Percentiles rank a stretch among this genome's conserved stretches.
These are phyloP conservation scores for Tachysurus fulvidraco DNA, from an alignment of 2,113 vertebrate genomes.

Conservation along the genomic window DNA sequence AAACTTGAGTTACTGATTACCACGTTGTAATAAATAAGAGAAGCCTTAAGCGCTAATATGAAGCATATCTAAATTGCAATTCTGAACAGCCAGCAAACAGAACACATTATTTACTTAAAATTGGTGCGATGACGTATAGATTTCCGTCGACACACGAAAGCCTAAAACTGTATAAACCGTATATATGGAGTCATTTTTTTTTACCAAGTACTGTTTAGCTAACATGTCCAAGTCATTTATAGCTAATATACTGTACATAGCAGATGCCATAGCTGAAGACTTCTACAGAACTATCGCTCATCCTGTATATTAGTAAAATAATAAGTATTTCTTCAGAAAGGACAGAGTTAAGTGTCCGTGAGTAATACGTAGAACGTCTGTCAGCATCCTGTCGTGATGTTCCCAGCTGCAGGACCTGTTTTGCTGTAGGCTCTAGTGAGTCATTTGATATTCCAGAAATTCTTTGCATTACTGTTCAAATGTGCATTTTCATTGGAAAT, in stretches of 20 bases:
- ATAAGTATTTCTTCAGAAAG: neutral
- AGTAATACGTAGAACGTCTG: neutral
- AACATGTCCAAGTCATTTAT: no score
- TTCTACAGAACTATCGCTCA: no score
- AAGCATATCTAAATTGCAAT: neutral
- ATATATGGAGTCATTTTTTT: neutral
- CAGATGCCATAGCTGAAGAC: neutral
- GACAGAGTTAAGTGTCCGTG: neutral
- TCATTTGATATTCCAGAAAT: slow-evolving; percentile 9
- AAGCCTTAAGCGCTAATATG: neutral
- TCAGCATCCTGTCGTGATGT: neutral
- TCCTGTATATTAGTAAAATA: neutral
- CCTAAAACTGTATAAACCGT: neutral
- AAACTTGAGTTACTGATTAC: slow-evolving; percentile 37
- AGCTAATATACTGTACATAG: neutral
- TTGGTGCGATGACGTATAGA: neutral
- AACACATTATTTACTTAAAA: neutral
- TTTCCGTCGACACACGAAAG: neutral
- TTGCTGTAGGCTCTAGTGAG: neutral
- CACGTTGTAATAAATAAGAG: neutral
- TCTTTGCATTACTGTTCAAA: slow-evolving; percentile 27
- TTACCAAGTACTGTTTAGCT: neutral
- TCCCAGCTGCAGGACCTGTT: slow-evolving; percentile 12
- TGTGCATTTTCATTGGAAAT: neutral
- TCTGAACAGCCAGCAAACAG: neutral